Conservation (phyloP, 37 sponge, comb jelly and placozoan genomes). For the Halichondria panicea region DNA sequence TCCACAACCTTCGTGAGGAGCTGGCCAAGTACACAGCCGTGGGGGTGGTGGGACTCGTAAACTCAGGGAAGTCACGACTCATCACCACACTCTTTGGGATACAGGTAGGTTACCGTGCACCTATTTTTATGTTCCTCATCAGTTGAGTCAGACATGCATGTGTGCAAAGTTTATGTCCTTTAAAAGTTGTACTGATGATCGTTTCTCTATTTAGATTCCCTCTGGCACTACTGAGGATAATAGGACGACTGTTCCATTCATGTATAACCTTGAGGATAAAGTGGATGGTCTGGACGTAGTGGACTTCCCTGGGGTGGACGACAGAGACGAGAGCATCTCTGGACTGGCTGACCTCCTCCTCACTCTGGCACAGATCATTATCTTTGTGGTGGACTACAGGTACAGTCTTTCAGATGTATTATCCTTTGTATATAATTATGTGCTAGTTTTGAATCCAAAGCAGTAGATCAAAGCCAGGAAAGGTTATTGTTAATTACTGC, state of each 20-base stretch:
- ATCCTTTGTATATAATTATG: no score
- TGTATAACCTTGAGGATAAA: conserved; percentile 42
- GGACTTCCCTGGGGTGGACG: conserved; percentile 72
- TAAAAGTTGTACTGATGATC: not conserved
- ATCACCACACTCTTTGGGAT: conserved; percentile 42
- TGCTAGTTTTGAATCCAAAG: no score
- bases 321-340: conserved; percentile 37
- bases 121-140: no score
- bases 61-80: conserved; percentile 57
- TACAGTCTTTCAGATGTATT: no score
- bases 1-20: conserved; percentile 46
- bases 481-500: no score
- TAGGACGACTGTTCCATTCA: conserved; percentile 53
- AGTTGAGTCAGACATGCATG: no score
- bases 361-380: conserved; percentile 37
- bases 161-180: no score
- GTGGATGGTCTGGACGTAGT: conserved; percentile 52
- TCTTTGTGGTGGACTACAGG: conserved; percentile 65
- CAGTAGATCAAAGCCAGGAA: no score
- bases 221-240: conserved; percentile 42
- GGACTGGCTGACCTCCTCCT: conserved; percentile 33
- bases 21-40: conserved; percentile 56
- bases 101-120: conserved; percentile 30
- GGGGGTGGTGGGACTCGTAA: conserved; percentile 42
- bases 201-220: conserved; percentile 7